phyloP scores from a whole-genome alignment of 2,797 vertebrate genomes.

The Melanotaenia nigrans region DNA sequence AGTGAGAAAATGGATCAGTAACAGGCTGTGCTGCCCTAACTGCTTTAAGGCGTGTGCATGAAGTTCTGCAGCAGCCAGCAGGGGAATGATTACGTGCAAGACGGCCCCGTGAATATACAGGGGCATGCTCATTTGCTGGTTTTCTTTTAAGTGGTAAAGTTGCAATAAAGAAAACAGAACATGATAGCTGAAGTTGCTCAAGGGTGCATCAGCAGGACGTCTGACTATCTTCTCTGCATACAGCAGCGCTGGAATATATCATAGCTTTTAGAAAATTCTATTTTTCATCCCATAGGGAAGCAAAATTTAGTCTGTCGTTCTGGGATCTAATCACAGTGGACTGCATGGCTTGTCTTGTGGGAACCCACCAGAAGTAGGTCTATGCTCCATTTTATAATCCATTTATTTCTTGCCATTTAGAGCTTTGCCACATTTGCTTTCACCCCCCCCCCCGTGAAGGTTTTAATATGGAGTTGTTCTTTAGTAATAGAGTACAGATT shows the following conservation, averaged over 20 bases:
- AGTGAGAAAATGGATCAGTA: constrained; percentile 32
- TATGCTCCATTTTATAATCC: constrained; percentile 46
- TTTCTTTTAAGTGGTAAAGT: neutral
- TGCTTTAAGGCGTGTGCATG: neutral
- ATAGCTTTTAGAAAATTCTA: constrained; percentile 32
- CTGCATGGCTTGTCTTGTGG: constrained; percentile 35
- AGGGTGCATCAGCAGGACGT: constrained; percentile 19
- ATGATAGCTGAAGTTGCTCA: neutral
- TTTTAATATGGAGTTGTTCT: constrained; percentile 9
- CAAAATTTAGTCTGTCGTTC: constrained; percentile 32
- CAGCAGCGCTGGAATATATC: constrained; percentile 12
- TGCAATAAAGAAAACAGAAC: neutral
- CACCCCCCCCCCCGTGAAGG: neutral
- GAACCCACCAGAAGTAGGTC: constrained; percentile 52
- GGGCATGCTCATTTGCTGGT: neutral
- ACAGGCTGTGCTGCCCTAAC: constrained; percentile 7
- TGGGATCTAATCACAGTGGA: constrained; percentile 50
- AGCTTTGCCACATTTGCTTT: constrained; percentile 38
- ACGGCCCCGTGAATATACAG: neutral
- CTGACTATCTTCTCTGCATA: constrained; percentile 25
- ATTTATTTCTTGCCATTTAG: neutral
- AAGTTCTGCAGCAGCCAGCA: neutral
- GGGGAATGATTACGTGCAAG: neutral
- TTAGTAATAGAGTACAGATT: constrained; percentile 13
- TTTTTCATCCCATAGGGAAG: constrained; percentile 28